These are phyloP conservation scores for Neogobius melanostomus DNA, from an alignment of 2,113 vertebrate genomes.

Conservation along the genomic window DNA sequence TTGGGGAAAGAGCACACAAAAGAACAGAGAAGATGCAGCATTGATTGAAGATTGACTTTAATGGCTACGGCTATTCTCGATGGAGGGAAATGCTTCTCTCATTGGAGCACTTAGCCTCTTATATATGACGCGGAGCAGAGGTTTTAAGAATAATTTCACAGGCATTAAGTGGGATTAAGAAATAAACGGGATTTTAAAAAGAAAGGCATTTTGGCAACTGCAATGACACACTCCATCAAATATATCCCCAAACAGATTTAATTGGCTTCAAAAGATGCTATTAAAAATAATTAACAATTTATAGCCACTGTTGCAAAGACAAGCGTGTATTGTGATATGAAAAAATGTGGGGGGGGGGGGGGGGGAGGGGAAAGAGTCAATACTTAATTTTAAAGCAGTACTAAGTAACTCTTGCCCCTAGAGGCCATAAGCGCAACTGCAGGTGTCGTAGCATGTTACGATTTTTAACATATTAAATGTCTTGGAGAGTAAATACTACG, in stretches of 20 bases:
- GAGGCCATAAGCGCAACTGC: too few relatives aligned
- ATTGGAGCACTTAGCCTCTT: conserved; percentile 19
- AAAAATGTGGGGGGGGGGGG: too few relatives aligned
- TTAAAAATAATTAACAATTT: not conserved
- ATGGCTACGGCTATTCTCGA: conserved; percentile 18
- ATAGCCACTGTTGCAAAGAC: not conserved
- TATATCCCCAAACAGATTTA: not conserved
- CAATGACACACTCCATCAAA: conserved; percentile 2
- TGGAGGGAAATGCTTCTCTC: conserved; percentile 31
- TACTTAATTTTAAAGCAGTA: too few relatives aligned
- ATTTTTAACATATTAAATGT: too few relatives aligned
- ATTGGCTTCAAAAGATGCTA: not conserved
- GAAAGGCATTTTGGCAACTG: not conserved
- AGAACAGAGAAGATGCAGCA: conserved; percentile 22
- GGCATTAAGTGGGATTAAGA: conserved; percentile 11
- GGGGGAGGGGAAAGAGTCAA: too few relatives aligned
- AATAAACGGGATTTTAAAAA: not conserved
- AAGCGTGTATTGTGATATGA: not conserved
- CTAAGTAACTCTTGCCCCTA: too few relatives aligned
- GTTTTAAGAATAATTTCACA: conserved; percentile 33
- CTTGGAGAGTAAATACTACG: too few relatives aligned
- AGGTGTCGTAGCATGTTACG: too few relatives aligned
- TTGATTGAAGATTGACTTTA: conserved; percentile 38
- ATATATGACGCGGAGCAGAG: conserved; percentile 3
- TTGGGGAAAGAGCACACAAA: conserved; percentile 8